Conservation (phyloP, 2,113 vertebrate genomes). For the Onychostruthus taczanowskii region DNA sequence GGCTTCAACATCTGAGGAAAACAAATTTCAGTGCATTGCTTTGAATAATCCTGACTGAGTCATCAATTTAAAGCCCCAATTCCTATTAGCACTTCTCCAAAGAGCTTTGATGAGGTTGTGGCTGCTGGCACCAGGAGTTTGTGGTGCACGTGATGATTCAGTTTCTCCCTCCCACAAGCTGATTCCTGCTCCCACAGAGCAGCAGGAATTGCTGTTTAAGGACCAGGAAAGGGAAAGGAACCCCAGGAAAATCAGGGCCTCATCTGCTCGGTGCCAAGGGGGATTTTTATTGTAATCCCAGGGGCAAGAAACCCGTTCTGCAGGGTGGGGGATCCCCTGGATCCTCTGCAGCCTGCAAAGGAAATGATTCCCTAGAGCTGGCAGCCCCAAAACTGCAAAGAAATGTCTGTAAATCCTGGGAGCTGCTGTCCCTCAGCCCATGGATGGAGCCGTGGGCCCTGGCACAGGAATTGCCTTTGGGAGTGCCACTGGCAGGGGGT, state of each 20-base stretch:
- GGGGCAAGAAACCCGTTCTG: neutral
- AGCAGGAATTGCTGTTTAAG: neutral
- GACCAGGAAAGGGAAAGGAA: neutral
- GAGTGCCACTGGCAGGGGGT: conserved; percentile 46
- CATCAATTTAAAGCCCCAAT: conserved; percentile 59
- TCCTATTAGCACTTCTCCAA: conserved; percentile 64
- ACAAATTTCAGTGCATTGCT: conserved; percentile 38
- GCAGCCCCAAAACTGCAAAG: neutral
- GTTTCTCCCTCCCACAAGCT: neutral
- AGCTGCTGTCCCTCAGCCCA: conserved; percentile 43
- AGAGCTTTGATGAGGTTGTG: conserved; percentile 60
- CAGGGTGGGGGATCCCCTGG: neutral
- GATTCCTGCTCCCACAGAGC: neutral
- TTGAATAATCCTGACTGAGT: conserved; percentile 52
- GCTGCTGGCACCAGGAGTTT: conserved; percentile 27
- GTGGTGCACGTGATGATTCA: neutral
- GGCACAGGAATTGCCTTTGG: conserved; percentile 31
- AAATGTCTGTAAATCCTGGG: conserved; percentile 47
- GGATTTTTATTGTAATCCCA: neutral
- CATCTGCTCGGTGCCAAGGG: neutral
- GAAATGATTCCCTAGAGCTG: neutral
- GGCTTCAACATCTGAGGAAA: conserved; percentile 37
- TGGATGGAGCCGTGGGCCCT: conserved; percentile 37
- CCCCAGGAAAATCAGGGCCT: neutral
- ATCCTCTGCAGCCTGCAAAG: neutral